phyloP scores from a whole-genome alignment of 2,113 vertebrate species.

The Larimichthys polyactis region DNA sequence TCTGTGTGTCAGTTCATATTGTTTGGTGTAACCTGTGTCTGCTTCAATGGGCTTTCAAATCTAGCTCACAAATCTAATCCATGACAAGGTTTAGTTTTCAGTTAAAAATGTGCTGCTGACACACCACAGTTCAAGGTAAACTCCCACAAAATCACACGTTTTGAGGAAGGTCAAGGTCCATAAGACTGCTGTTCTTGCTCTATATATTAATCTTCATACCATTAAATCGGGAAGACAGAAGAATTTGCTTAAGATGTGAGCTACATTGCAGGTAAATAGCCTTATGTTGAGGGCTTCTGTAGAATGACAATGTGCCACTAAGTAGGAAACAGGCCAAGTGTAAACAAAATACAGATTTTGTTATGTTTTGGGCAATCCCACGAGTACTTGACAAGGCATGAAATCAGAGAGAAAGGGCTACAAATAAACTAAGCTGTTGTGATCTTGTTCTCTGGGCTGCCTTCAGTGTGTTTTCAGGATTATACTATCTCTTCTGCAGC shows the following conservation, averaged over 20 bases:
- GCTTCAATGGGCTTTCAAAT: slow-evolving; percentile 37
- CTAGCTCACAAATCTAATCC: slow-evolving; percentile 20
- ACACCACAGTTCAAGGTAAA: neutral
- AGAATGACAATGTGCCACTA: slow-evolving; percentile 20
- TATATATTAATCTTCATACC: too few relatives aligned
- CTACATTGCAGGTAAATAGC: slow-evolving; percentile 12
- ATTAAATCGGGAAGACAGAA: neutral
- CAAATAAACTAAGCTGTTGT: slow-evolving; percentile 57
- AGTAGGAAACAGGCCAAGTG: slow-evolving; percentile 51
- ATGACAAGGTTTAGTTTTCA: neutral
- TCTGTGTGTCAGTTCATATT: slow-evolving; percentile 26
- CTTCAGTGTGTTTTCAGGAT: slow-evolving; percentile 40
- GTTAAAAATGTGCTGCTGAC: neutral
- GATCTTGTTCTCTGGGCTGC: slow-evolving; percentile 53
- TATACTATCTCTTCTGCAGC: slow-evolving; percentile 28
- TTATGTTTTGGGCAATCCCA: slow-evolving; percentile 28
- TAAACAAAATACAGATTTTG: slow-evolving; percentile 44
- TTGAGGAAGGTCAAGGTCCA: neutral
- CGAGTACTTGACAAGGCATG: slow-evolving; percentile 55
- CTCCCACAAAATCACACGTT: neutral
- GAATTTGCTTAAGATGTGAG: slow-evolving; percentile 1
- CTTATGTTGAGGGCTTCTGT: slow-evolving; percentile 10
- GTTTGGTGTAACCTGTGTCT: slow-evolving; percentile 21
- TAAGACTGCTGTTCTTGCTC: neutral
- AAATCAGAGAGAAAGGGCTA: slow-evolving; percentile 58